Base-by-base conservation (phyloP, 2,113 vertebrate genomes). In the Pelobates fuscus region DNA sequence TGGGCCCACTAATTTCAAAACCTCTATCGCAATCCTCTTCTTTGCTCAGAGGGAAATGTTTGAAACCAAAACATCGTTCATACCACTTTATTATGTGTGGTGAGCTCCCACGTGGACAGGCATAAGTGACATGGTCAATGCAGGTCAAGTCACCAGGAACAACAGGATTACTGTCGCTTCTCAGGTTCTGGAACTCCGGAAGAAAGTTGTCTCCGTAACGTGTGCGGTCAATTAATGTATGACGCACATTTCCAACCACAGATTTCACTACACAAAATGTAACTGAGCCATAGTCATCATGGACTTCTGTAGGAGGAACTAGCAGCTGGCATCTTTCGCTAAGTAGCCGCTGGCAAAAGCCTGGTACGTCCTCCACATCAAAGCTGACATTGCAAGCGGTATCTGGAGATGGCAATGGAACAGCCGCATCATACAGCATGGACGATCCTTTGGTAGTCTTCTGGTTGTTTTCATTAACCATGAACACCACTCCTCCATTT, bases 301-400 rank as follows among this genome's bases (percentile, higher is more conserved):
- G 76, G 11, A 96, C 82, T 0, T 84, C 73, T 0, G 91, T 93
- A 0, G 95, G 95, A 0, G 93, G 90, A 8, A 97, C 92, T 0
- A 84, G 82, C 59, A 98, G 74, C 10, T 63, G 52, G 81, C 94
- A 97, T 15, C 95, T 96, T 46, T 30, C 77, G 0, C 81, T 73
- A 6, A 79, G 81, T 10, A 99, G 88, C 17, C 2, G 80, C 15
- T 37, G 67, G 80, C 88, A 88, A 37, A 91, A 86, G 21, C 79
- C 83, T 0, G 81, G 83, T 10, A 92, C 91, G 0, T 97, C 86
- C 0, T 89, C 87, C 72, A 96, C 95, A 67, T 98, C 94, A 0
- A 98, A 97, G 75, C 95, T 97, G 81, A 98, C 78, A 0, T 98
- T 98, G n/a, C n/a, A n/a, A n/a, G n/a, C n/a, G 0, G 93, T 95